A percentile compares a stretch with the other conserved stretches of the same genome.
phyloP scores from a whole-genome alignment of 2,113 vertebrate species.

The Tonatia bakeri region DNA sequence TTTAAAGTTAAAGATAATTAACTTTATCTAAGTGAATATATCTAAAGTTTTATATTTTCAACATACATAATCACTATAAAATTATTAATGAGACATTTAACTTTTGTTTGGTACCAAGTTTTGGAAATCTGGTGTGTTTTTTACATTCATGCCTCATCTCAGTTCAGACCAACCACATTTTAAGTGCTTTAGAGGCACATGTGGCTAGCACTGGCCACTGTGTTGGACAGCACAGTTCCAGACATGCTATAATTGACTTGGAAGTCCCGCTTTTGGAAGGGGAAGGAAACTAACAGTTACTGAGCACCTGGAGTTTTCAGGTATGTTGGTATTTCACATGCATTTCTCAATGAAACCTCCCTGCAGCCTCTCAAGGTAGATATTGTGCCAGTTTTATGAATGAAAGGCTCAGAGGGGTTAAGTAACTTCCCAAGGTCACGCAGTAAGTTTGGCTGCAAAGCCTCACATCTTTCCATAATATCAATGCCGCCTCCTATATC shows the following conservation, averaged over 20 bases:
- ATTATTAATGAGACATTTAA: not conserved
- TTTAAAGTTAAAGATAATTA: not conserved
- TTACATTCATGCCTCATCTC: not conserved
- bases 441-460: not conserved
- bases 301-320: not conserved
- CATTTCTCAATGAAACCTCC: not conserved
- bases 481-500: not conserved
- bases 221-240: not conserved
- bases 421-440: not conserved
- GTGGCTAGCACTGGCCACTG: not conserved
- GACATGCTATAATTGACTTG: not conserved
- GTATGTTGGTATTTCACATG: not conserved
- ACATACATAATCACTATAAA: not conserved
- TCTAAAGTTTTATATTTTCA: not conserved
- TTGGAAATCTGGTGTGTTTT: not conserved
- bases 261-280: not conserved
- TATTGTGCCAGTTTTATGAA: not conserved
- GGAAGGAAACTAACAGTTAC: not conserved
- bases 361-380: not conserved
- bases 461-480: not conserved
- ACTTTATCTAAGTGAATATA: not conserved
- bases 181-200: not conserved
- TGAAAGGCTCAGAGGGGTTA: not conserved
- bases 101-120: not conserved
- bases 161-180: not conserved